Base-by-base conservation (phyloP, 2,888 invertebrate species). In the Ecdyonurus torrentis region DNA sequence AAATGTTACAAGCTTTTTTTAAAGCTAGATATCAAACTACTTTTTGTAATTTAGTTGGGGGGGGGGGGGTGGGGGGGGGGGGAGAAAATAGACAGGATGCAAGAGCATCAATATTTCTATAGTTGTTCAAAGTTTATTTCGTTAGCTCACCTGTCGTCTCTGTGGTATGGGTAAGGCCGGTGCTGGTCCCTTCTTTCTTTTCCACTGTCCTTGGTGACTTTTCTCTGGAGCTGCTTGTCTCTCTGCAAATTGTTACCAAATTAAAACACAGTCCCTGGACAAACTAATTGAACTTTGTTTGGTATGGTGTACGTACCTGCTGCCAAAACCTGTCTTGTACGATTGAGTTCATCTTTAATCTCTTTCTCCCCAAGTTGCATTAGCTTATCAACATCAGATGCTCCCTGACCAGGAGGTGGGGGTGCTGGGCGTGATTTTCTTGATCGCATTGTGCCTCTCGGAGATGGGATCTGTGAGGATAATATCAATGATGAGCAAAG, bases 121-220 rank as follows among this genome's bases (percentile, higher is more conserved):
- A n/a, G n/a, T n/a, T n/a, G n/a, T n/a, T n/a, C n/a, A n/a, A n/a
- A n/a, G n/a, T n/a, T n/a, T n/a, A n/a, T n/a, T n/a, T n/a, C n/a
- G n/a, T 61, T 61, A 52, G 58, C 63, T 67, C 64, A 83, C 80
- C 66, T 78, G 79, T 66, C 88, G 79, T 66, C 83, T 82, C 1
- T 71, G 71, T 5, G 89, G 82, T 25, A 80, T 77, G 0, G 91
- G 91, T 37, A 88, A 76, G 0, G 87, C 83, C 0, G 91, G 91
- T 0, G 91, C 91, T 0, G 87, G 90, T 0, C 89, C 89, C 71
- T 91, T 91, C 67, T 85, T 81, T 61, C 86, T 79, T 66, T 87
- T 87, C 81, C 85, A 86, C 71, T 84, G 83, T 20, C 84, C 86
- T 65, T 80, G 81, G 18, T 79, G 76, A 65, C 83, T 84, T 72